These are phyloP conservation scores for Balaenoptera acutorostrata DNA, from an alignment of 2,113 vertebrate species.

Conservation along the genomic window DNA sequence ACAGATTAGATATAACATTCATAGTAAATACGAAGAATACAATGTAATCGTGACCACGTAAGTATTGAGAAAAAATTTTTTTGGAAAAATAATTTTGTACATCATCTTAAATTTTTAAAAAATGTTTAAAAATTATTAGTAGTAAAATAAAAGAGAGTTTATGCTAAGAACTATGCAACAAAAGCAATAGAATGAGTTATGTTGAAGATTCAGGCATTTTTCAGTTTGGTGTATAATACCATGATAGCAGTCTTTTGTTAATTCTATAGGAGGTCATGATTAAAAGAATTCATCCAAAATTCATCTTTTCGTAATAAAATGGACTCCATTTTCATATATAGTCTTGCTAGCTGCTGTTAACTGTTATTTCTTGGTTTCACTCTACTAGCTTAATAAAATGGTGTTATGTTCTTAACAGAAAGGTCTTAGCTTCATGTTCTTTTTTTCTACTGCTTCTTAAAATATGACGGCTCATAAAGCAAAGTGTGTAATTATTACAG, in stretches of 20 bases:
- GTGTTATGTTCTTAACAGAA: background rate
- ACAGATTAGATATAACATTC: constrained; percentile 90
- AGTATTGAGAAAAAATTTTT: constrained; percentile 76
- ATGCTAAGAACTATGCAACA: background rate
- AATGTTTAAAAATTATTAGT: background rate
- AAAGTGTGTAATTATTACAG: background rate
- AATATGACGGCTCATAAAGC: background rate
- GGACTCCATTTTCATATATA: background rate
- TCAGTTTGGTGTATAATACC: background rate
- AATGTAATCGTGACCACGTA: constrained; percentile 96
- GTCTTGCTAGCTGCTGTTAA: background rate
- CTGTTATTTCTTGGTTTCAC: background rate
- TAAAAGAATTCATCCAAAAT: constrained; percentile 25
- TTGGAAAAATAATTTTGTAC: background rate
- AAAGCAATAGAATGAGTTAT: background rate
- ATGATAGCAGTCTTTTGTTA: background rate
- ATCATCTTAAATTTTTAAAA: background rate
- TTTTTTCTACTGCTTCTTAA: constrained; percentile 7
- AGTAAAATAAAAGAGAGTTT: background rate
- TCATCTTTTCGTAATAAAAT: background rate
- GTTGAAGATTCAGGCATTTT: background rate
- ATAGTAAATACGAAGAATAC: constrained; percentile 85
- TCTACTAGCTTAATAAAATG: background rate
- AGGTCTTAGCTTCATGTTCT: background rate
- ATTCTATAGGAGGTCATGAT: background rate